These are phyloP conservation scores for Rousettus madagascariensis DNA, from an alignment of 2,797 vertebrate species.

Conservation along the genomic window DNA sequence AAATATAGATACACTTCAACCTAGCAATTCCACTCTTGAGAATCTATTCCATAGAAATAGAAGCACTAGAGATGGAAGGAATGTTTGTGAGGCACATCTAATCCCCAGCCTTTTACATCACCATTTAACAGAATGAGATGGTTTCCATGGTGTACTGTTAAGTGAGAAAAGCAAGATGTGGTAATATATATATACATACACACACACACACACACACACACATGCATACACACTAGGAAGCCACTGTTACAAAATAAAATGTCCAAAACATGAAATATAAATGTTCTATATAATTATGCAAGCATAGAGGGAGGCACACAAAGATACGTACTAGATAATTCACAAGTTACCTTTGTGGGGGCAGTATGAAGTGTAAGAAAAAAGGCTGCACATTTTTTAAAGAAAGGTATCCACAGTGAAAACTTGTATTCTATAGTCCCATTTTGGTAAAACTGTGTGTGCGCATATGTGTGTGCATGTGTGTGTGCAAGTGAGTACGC, in stretches of 20 bases:
- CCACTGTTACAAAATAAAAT: slow-evolving; percentile 3
- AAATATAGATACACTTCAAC: slow-evolving; percentile 3
- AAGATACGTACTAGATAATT: neutral
- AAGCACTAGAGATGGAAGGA: slow-evolving; percentile 6
- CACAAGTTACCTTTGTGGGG: neutral
- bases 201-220: no score
- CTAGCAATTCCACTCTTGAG: neutral
- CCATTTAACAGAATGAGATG: neutral
- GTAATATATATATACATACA: no score
- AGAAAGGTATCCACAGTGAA: neutral
- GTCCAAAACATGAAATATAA: slow-evolving; percentile 5
- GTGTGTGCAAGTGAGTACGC: no score
- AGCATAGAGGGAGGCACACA: neutral
- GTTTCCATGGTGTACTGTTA: slow-evolving; percentile 44
- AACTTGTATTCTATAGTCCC: neutral
- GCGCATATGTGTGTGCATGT: fast-evolving
- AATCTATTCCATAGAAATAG: slow-evolving; percentile 30
- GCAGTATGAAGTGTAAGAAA: neutral
- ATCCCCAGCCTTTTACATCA: neutral
- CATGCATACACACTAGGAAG: no score
- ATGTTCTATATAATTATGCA: neutral
- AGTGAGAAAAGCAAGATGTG: slow-evolving; percentile 36
- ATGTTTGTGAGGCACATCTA: slow-evolving; percentile 15
- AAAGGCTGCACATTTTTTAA: neutral
- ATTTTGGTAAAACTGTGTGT: neutral